A percentile compares a stretch with the other conserved stretches of the same genome.
Evolutionary conservation across 2,797 vertebrate species (phyloP).

Genomic region (Malurus splendens): DNA sequence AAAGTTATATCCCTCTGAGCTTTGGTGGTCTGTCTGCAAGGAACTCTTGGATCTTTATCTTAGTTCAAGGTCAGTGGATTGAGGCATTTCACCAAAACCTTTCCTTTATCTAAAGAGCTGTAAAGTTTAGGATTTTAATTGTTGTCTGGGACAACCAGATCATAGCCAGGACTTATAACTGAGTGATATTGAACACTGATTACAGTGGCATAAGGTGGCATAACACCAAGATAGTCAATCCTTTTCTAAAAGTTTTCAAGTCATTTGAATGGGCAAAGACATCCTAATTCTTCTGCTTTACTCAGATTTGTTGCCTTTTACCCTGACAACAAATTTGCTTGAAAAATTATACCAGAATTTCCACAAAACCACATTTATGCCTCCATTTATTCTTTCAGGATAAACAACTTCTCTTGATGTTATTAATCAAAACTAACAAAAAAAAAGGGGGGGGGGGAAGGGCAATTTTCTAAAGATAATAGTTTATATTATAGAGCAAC

Average conservation of each 20-base stretch:
- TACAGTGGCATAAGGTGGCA: background rate
- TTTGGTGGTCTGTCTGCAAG: background rate
- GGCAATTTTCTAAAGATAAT: background rate
- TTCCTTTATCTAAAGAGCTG: background rate
- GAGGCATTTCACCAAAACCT: background rate
- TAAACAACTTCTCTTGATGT: background rate
- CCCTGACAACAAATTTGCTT: background rate
- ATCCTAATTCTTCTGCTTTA: background rate
- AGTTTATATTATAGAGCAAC: background rate
- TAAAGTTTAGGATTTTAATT: background rate
- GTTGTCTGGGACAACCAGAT: background rate
- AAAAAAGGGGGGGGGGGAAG: rapidly evolving
- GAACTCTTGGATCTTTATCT: background rate
- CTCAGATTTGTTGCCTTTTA: background rate
- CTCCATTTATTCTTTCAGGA: background rate
- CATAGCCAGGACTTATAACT: background rate
- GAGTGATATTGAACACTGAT: background rate
- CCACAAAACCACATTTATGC: background rate
- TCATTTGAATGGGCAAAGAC: background rate
- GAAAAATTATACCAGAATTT: background rate
- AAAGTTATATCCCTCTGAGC: background rate
- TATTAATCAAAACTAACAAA: background rate
- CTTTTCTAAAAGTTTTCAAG: background rate
- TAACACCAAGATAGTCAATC: background rate
- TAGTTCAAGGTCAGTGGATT: background rate